Base-by-base conservation (phyloP, 1,140 invertebrate genomes). In the Drosophila suzukii region DNA sequence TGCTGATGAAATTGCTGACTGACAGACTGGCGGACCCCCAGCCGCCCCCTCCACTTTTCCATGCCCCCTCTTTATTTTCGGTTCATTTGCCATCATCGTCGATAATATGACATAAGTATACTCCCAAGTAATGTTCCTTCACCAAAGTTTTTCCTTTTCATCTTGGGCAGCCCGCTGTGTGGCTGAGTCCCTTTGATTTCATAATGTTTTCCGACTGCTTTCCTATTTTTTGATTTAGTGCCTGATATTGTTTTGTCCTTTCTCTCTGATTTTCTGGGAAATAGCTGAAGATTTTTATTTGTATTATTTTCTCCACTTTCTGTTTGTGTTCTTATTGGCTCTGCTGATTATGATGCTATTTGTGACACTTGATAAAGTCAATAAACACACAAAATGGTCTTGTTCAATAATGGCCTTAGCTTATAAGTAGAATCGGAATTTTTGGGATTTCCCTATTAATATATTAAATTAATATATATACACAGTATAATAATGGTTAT, bases 291-390 rank as follows among this genome's bases (percentile, higher is more conserved):
- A 36, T 54, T 66, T 62, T 38, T 68, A 24, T 44, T 47, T 43
- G 60, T 67, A 41, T 34, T 67, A 30, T 44, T 44, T 38, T 46
- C 7, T n/a, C 39, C 11, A 39, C 53, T 51, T 46, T 15, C 43
- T 59, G 49, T 66, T 71, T 66, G 46, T 72, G 24, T 66, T 58
- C 58, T 47, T 75, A 71, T 75, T 79, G 71, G 58, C 54, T 63
- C 30, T 59, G 56, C 51, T 75, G 76, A 84, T 67, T 79, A 78
- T 84, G 66, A 77, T 81, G 81, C 67, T 61, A 81, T 77, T 85
- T 81, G 81, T 78, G 81, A 78, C 81, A 84, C 78, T 81, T 63
- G 62, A 85, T 71, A 85, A 81, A 75, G 82, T 75, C 74, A 86
- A 86, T 78, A 85, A 85, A 71, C 46, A 70, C 53, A 66, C 51